Percentiles rank a stretch among this genome's conserved stretches.
phyloP scores from a whole-genome alignment of 1,140 invertebrate genomes.

The Heliconius hewitsoni region DNA sequence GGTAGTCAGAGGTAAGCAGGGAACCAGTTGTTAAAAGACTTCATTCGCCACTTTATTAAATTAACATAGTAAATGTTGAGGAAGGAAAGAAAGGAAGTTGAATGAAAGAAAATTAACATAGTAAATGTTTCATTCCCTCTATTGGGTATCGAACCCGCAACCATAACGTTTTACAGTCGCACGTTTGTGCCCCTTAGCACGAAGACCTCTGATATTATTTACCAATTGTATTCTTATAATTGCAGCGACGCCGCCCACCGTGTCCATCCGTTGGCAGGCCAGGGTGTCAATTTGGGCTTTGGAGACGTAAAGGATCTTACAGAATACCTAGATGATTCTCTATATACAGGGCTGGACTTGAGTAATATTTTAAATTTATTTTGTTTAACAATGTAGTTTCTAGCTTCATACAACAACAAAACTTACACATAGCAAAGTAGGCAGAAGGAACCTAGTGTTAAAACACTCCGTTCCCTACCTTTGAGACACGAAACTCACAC shows the following conservation, averaged over 20 bases:
- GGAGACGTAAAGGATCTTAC: constrained; percentile 92
- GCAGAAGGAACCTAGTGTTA: too few species aligned
- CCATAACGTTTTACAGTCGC: too few species aligned
- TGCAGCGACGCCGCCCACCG: constrained; percentile 96
- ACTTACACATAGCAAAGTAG: too few species aligned
- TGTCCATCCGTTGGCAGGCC: constrained; percentile 97
- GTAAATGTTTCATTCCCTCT: not conserved
- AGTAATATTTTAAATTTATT: constrained; percentile 74
- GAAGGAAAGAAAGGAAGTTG: too few species aligned
- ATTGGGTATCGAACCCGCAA: not conserved
- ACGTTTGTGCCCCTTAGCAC: too few species aligned
- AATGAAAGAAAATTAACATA: not conserved
- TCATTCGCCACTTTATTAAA: too few species aligned
- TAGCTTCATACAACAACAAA: too few species aligned
- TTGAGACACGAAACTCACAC: too few species aligned
- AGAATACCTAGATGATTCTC: constrained; percentile 85
- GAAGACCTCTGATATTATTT: not conserved
- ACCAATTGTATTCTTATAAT: constrained; percentile 15
- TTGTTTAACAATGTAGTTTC: not conserved
- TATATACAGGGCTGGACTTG: constrained; percentile 87
- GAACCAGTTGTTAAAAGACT: not conserved
- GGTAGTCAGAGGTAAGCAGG: not conserved
- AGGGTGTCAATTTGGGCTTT: constrained; percentile 98
- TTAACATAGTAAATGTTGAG: not conserved
- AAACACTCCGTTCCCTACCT: too few species aligned